These are phyloP conservation scores for Pipistrellus nathusii DNA, from an alignment of 2,797 vertebrate species.

Conservation along the genomic window DNA sequence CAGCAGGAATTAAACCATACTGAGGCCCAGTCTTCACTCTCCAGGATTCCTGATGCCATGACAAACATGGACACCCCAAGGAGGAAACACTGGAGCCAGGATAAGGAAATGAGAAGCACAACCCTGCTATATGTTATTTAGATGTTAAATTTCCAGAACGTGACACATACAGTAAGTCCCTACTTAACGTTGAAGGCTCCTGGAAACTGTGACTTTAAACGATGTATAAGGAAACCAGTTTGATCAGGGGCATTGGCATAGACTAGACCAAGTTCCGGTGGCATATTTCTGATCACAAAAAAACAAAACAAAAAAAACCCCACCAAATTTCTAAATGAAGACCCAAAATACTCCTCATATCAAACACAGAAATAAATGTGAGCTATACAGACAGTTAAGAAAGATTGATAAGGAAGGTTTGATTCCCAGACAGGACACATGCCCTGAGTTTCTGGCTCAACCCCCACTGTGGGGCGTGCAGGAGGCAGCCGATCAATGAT, in stretches of 20 bases:
- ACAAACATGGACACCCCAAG: background rate
- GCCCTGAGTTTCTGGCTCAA: too few relatives aligned
- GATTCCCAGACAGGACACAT: too few relatives aligned
- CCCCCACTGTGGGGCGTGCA: too few relatives aligned
- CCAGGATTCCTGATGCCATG: fast-evolving
- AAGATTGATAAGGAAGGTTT: too few relatives aligned
- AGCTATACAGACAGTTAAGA: background rate
- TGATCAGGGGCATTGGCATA: background rate
- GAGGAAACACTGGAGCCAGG: background rate
- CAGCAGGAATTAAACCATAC: background rate
- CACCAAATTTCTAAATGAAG: background rate
- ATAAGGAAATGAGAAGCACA: background rate
- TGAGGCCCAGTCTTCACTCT: background rate
- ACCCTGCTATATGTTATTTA: background rate
- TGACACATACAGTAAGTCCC: background rate
- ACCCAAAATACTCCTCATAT: background rate
- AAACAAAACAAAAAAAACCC: background rate
- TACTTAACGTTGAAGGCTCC: background rate
- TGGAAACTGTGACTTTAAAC: background rate
- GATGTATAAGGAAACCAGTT: background rate
- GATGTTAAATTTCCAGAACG: background rate
- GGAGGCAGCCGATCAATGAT: too few relatives aligned
- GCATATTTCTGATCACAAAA: background rate
- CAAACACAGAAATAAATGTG: background rate
- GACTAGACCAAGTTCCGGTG: background rate